Base-by-base conservation (phyloP, 2,797 vertebrate species). In the Denticeps clupeoides region DNA sequence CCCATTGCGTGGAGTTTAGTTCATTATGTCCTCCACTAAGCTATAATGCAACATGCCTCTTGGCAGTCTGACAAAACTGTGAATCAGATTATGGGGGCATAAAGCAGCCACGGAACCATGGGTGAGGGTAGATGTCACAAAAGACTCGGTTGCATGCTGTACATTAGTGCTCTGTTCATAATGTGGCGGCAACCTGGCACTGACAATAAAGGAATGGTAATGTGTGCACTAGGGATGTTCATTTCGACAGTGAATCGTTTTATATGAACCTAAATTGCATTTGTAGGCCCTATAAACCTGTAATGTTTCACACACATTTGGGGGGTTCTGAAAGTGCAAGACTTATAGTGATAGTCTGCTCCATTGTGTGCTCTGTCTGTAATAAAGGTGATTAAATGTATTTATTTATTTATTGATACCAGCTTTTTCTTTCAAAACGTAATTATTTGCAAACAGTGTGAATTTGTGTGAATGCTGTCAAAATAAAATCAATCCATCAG, bases 21-120 rank as follows among this genome's bases (percentile, higher is more conserved):
- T 76, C 73, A 76, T 81, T 77, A 75, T 67, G 59, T 58, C 62
- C 64, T 51, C 45, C 56, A 59, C 61, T 73, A 49, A 58, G 68
- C 64, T 68, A n/a, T n/a, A 68, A 69, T 68, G 64, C 63, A 59
- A 56, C 64, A 45, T 41, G 58, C 64, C 62, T 75, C 65, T 68
- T 82, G 80, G 77, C 78, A 70, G 70, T 60, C 7, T 70, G 75
- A 78, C 73, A 77, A 62, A 73, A 58, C 68, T 52, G 72, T 72
- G 71, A 77, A 77, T 77, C 72, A 77, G 76, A 81, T 81, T 78
- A 79, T 62, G 69, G 71, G 65, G 58, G 58, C 69, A 59, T 49
- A 58, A 58, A 48, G 47, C 55, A 18, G 72, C 75, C 75, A 74
- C 75, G 67, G 74, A 74, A 68, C 61, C 56, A 47, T 24, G 67